These are phyloP conservation scores for Spilogale gracilis DNA, from an alignment of 2,113 vertebrate species.

Conservation along the genomic window DNA sequence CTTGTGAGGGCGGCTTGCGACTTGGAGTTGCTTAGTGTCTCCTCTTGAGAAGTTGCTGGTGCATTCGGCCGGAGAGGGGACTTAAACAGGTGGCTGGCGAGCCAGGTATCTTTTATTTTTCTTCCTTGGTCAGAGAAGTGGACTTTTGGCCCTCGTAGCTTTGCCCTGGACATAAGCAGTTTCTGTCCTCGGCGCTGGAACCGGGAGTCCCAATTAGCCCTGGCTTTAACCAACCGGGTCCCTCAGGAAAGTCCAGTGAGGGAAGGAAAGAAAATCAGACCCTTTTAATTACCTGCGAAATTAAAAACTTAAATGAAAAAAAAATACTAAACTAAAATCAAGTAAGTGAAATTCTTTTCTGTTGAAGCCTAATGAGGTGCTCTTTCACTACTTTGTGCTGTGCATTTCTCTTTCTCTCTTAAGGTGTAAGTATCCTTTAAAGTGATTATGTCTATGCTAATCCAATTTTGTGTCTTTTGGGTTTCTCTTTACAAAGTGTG, in stretches of 20 bases:
- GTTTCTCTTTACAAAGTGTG: slow-evolving; percentile 41
- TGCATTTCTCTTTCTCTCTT: background rate
- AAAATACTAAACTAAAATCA: background rate
- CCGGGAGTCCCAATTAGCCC: background rate
- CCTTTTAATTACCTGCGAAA: background rate
- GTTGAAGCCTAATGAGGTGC: background rate
- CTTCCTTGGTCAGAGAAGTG: slow-evolving; percentile 11
- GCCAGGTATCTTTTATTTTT: slow-evolving; percentile 52
- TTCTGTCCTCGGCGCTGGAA: slow-evolving; percentile 57
- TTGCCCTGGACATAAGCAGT: background rate
- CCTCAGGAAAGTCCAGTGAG: background rate
- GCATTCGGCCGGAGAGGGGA: slow-evolving; percentile 33
- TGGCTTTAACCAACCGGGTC: background rate
- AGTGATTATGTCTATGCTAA: background rate
- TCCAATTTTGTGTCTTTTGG: background rate
- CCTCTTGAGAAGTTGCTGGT: slow-evolving; percentile 60
- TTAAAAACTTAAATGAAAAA: background rate
- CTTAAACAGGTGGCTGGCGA: slow-evolving; percentile 74
- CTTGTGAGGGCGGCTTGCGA: slow-evolving; percentile 44
- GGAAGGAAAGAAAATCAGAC: background rate
- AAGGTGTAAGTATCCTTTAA: slow-evolving; percentile 1
- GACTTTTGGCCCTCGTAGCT: background rate
- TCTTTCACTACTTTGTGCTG: background rate
- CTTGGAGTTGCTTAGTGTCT: slow-evolving; percentile 25
- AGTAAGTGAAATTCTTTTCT: background rate